phyloP scores from a whole-genome alignment of 2,888 invertebrate species.

The Invenusta paracnida region DNA sequence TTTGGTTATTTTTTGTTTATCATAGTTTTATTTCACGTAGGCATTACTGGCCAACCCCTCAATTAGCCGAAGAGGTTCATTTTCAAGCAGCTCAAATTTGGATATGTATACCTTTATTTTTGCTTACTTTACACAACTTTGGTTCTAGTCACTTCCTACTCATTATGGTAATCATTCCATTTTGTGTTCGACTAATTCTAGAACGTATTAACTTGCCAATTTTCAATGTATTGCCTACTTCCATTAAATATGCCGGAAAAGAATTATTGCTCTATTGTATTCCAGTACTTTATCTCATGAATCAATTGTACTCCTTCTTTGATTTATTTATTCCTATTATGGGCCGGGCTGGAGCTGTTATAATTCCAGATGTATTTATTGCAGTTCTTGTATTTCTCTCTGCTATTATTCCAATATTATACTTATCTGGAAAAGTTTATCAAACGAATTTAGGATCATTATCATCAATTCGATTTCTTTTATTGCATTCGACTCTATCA shows the following conservation, averaged over 20 bases:
- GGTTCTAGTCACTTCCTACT: neutral
- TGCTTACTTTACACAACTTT: neutral
- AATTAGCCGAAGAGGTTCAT: neutral
- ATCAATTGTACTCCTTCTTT: neutral
- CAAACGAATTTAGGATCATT: neutral
- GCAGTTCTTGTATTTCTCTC: neutral
- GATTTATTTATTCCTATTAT: constrained; percentile 30
- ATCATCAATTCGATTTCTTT: constrained; percentile 6
- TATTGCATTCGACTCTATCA: constrained; percentile 18
- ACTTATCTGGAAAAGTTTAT: neutral
- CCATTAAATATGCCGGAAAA: neutral
- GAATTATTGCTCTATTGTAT: neutral
- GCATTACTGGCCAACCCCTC: neutral
- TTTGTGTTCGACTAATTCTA: neutral
- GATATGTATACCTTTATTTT: neutral
- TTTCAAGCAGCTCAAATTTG: neutral
- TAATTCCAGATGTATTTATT: constrained; percentile 20
- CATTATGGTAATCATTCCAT: neutral
- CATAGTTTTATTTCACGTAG: neutral
- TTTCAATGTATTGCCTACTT: neutral
- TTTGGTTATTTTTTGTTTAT: constrained; percentile 27
- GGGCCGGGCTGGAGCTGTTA: constrained; percentile 3
- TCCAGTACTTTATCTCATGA: neutral
- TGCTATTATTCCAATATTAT: neutral
- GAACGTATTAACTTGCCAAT: neutral